A percentile compares a stretch with the other conserved stretches of the same genome.
Evolutionary conservation across 92 coral and sea anemone genomes (phyloP).

Genomic region (Palythoa caribaeorum): DNA sequence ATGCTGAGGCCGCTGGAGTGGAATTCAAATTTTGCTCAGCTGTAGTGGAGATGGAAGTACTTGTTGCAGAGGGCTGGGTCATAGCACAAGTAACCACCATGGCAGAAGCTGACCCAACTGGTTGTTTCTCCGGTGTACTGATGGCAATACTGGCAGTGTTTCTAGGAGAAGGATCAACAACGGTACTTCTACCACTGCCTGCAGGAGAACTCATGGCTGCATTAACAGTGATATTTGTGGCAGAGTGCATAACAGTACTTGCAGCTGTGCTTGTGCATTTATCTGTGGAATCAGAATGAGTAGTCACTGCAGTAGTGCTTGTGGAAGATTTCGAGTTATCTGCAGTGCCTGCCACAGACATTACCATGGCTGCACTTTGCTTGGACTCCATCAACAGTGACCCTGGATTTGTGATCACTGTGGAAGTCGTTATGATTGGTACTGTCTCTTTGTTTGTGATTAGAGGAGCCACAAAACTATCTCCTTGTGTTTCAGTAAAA

Average conservation of each 20-base stretch:
- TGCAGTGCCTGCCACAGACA: neutral
- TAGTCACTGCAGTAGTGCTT: no score
- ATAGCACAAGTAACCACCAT: neutral
- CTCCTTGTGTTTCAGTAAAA: slow-evolving; percentile 4
- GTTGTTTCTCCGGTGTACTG: neutral
- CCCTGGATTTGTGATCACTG: neutral
- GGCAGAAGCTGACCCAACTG: neutral
- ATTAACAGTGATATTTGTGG: no score
- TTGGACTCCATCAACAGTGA: neutral
- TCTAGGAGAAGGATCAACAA: neutral
- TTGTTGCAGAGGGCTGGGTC: neutral
- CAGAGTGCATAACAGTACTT: neutral
- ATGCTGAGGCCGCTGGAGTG: neutral
- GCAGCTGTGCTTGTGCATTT: neutral
- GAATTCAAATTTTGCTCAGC: neutral
- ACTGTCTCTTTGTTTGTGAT: neutral
- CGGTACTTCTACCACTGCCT: neutral
- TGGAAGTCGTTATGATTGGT: neutral
- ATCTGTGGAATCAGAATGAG: no score
- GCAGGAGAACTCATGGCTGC: neutral
- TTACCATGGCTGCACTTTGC: neutral
- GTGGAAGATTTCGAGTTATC: neutral
- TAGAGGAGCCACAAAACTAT: neutral
- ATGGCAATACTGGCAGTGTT: neutral
- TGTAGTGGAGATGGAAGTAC: neutral